A percentile compares a stretch with the other conserved stretches of the same genome.
Conservation (phyloP, 2,888 invertebrate genomes). For the Rhamnusium bicolor region DNA sequence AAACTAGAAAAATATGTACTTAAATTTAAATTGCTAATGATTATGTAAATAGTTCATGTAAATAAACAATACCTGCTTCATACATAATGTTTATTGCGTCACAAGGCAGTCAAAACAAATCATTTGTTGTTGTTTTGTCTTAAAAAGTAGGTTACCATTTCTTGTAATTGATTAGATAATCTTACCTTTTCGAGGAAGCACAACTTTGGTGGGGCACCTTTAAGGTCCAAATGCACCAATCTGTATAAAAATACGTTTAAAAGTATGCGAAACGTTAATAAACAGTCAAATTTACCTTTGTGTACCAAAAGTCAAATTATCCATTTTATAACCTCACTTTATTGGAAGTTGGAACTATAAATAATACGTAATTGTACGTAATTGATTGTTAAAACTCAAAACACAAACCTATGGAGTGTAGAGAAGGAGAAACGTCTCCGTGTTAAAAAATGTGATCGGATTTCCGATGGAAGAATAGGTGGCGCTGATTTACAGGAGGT, state of each 20-base stretch:
- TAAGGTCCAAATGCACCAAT: constrained; percentile 83
- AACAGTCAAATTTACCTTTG: constrained; percentile 47
- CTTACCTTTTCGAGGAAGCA: constrained; percentile 74
- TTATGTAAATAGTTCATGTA: not conserved
- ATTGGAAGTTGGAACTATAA: too few relatives aligned
- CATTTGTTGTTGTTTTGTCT: constrained; percentile 66
- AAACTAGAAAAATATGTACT: constrained; percentile 69
- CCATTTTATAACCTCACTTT: constrained; percentile 51
- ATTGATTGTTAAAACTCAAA: not conserved
- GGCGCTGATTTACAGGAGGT: too few relatives aligned
- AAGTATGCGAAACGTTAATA: not conserved
- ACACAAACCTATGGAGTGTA: too few relatives aligned
- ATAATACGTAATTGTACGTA: not conserved
- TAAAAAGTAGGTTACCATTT: constrained; percentile 62
- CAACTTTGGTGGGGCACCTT: constrained; percentile 81
- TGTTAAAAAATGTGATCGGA: too few relatives aligned
- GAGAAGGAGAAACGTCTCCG: too few relatives aligned
- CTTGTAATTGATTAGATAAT: constrained; percentile 4
- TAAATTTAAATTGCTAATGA: not conserved
- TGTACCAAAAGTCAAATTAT: constrained; percentile 51
- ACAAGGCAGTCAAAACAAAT: constrained; percentile 26
- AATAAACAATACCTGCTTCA: constrained; percentile 3
- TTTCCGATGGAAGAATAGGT: too few relatives aligned
- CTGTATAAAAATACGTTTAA: constrained; percentile 49
- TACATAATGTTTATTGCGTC: constrained; percentile 17